These are phyloP conservation scores for Cerastoderma edule DNA, from an alignment of 2,888 invertebrate genomes.

Conservation along the genomic window DNA sequence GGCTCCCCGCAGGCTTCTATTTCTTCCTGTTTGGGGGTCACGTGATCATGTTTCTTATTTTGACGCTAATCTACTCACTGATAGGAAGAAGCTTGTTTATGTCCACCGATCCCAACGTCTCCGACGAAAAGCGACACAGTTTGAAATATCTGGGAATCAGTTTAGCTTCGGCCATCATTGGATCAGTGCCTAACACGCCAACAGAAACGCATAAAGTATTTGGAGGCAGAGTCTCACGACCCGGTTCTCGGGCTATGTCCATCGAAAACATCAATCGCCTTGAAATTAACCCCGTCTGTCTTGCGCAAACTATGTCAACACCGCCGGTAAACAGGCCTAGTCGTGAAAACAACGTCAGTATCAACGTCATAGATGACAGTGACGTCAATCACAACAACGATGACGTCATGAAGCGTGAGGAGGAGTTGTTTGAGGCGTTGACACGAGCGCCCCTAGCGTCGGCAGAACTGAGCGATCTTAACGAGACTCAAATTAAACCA, in stretches of 20 bases:
- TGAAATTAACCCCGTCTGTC: background rate
- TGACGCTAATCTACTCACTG: constrained; percentile 53
- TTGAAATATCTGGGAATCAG: constrained; percentile 57
- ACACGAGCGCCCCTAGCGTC: background rate
- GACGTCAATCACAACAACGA: background rate
- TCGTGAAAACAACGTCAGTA: constrained; percentile 17
- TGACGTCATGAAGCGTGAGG: constrained; percentile 10
- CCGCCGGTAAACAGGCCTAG: background rate
- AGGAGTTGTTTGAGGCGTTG: background rate
- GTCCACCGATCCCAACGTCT: constrained; percentile 43
- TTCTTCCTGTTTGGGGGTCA: constrained; percentile 56
- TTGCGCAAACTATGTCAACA: background rate
- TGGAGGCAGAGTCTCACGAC: constrained; percentile 38
- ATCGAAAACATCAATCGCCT: constrained; percentile 51
- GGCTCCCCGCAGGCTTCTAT: constrained; percentile 56
- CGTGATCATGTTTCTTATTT: constrained; percentile 56
- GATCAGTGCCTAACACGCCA: constrained; percentile 53
- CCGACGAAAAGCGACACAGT: constrained; percentile 51
- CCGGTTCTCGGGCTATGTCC: constrained; percentile 40
- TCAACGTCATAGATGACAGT: constrained; percentile 6
- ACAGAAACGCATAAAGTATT: constrained; percentile 28
- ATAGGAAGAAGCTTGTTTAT: constrained; percentile 56
- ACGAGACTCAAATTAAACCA: background rate
- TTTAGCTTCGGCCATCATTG: constrained; percentile 56
- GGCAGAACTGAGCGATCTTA: background rate